A percentile compares a stretch with the other conserved stretches of the same genome.
These are phyloP conservation scores for Brachionus plicatilis DNA, from an alignment of 1,140 invertebrate species.

Conservation along the genomic window DNA sequence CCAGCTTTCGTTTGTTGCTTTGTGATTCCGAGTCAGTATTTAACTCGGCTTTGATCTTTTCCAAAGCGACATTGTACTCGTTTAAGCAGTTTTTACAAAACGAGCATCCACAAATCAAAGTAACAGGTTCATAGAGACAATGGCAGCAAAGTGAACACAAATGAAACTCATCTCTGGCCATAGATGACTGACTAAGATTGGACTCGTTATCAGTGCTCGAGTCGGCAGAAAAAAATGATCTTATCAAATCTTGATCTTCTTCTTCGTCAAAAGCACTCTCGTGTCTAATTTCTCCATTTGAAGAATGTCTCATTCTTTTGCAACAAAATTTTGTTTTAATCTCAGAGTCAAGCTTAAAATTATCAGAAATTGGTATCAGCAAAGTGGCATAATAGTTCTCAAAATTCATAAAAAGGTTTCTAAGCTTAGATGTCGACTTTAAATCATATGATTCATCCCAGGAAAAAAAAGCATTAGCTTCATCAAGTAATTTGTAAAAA, in stretches of 20 bases:
- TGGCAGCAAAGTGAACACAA: conserved; percentile 28
- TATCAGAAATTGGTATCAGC: conserved; percentile 17
- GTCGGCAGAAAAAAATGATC: too few species aligned
- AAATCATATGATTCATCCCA: background rate
- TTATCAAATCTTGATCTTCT: background rate
- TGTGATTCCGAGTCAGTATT: background rate
- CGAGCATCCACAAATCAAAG: conserved; percentile 31
- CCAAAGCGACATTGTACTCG: conserved; percentile 12
- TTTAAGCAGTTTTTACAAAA: conserved; percentile 32
- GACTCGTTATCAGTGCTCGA: background rate
- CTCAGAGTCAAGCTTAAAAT: background rate
- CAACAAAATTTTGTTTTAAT: background rate
- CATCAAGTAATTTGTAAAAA: background rate
- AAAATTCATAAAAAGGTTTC: background rate
- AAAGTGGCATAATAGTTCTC: conserved; percentile 23
- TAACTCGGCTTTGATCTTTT: background rate
- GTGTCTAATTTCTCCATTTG: background rate
- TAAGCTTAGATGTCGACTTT: background rate
- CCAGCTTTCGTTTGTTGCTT: conserved; percentile 1
- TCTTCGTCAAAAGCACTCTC: background rate
- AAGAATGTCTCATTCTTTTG: conserved; percentile 23
- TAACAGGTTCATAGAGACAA: conserved; percentile 8
- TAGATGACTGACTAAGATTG: background rate
- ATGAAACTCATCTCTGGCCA: background rate
- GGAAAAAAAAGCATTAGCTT: background rate